These are phyloP conservation scores for Rhamnusium bicolor DNA, from an alignment of 2,888 invertebrate species.

Conservation along the genomic window DNA sequence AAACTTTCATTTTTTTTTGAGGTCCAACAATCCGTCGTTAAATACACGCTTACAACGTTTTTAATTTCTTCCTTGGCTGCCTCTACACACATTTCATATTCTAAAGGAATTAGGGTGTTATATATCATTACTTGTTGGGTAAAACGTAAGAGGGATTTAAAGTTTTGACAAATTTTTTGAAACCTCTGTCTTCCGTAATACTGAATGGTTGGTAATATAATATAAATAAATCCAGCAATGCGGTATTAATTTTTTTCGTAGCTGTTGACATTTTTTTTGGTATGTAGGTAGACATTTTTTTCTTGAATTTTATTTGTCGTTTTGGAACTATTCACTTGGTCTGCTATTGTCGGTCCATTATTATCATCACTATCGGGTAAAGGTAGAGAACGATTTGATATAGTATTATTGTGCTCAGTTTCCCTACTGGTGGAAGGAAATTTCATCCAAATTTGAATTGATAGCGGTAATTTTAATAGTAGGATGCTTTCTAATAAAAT, in stretches of 20 bases:
- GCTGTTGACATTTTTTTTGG: background rate
- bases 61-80: slow-evolving; percentile 13
- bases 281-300: too few relatives aligned
- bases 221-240: background rate
- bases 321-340: background rate
- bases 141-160: slow-evolving; percentile 33
- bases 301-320: too few relatives aligned
- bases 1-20: slow-evolving; percentile 35
- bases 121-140: slow-evolving; percentile 21
- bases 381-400: background rate
- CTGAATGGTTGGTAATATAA: background rate
- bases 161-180: slow-evolving; percentile 18
- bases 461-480: background rate
- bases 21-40: slow-evolving; percentile 47
- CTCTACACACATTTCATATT: slow-evolving; percentile 19
- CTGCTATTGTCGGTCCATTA: background rate
- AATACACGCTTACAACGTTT: slow-evolving; percentile 9
- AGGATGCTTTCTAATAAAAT: slow-evolving; percentile 1
- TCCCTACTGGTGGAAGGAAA: background rate
- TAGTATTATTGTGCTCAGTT: background rate
- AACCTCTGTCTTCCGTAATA: background rate
- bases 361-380: background rate
- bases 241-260: background rate
- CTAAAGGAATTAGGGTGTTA: slow-evolving; percentile 1
- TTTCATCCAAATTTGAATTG: background rate